Conservation (phyloP, 2,888 invertebrate genomes). For the Deroplatys truncata region DNA sequence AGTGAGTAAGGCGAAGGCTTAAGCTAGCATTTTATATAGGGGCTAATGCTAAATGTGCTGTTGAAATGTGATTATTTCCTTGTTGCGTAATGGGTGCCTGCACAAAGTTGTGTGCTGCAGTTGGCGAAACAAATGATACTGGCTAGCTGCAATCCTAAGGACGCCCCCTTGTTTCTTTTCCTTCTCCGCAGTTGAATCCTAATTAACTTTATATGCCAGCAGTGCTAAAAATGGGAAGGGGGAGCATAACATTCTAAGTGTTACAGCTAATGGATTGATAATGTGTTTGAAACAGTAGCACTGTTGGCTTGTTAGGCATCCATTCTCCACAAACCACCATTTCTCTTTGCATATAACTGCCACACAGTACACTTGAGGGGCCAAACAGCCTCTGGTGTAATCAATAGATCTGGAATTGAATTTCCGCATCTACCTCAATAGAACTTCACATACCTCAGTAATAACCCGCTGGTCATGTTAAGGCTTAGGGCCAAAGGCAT, state of each 20-base stretch:
- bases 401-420: neutral
- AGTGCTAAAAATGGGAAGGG: neutral
- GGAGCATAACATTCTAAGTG: too few relatives aligned
- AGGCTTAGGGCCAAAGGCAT: neutral
- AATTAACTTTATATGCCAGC: neutral
- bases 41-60: neutral
- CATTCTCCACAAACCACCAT: neutral
- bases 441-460: neutral
- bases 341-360: neutral
- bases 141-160: neutral
- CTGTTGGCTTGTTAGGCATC: neutral
- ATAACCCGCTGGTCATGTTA: neutral
- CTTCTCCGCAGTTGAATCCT: neutral
- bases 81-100: neutral
- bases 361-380: neutral
- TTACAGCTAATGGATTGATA: too few relatives aligned
- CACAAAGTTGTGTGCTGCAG: neutral
- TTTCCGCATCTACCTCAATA: conserved; percentile 13
- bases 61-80: neutral
- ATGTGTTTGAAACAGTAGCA: neutral
- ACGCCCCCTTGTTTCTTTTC: neutral
- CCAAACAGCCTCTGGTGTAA: neutral
- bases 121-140: neutral
- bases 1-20: neutral
- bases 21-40: neutral